phyloP scores from a whole-genome alignment of 2,113 vertebrate species.

The Saimiri boliviensis region DNA sequence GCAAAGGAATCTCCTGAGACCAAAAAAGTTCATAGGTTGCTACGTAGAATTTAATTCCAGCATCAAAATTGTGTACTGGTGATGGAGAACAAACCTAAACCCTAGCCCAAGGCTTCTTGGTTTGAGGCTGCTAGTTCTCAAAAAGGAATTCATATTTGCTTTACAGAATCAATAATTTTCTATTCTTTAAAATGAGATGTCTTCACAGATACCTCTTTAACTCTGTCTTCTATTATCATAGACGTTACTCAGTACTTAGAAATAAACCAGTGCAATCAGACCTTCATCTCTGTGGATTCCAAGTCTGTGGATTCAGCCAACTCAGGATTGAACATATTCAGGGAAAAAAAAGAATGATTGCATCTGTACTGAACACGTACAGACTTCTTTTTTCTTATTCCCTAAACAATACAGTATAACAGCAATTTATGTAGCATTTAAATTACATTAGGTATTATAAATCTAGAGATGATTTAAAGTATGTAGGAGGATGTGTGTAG shows the following conservation, averaged over 20 bases:
- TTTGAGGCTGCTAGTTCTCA: conserved; percentile 9
- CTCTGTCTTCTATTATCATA: background rate
- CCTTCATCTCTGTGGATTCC: background rate
- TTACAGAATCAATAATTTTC: background rate
- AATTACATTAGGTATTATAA: background rate
- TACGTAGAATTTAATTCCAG: background rate
- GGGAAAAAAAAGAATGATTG: background rate
- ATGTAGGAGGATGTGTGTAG: background rate
- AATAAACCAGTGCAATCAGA: background rate
- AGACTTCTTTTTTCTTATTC: background rate
- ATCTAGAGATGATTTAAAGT: background rate
- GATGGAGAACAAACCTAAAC: background rate
- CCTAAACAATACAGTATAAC: background rate
- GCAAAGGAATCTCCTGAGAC: background rate
- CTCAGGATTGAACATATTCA: background rate
- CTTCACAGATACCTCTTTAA: background rate
- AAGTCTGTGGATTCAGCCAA: background rate
- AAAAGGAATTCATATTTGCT: background rate
- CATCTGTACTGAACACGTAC: background rate
- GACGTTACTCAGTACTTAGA: background rate
- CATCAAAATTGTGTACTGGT: background rate
- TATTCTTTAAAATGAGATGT: background rate
- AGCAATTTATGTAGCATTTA: background rate
- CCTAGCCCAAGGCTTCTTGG: background rate
- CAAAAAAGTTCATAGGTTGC: background rate